These are phyloP conservation scores for Aradus depressus DNA, from an alignment of 2,888 invertebrate genomes.

Conservation along the genomic window DNA sequence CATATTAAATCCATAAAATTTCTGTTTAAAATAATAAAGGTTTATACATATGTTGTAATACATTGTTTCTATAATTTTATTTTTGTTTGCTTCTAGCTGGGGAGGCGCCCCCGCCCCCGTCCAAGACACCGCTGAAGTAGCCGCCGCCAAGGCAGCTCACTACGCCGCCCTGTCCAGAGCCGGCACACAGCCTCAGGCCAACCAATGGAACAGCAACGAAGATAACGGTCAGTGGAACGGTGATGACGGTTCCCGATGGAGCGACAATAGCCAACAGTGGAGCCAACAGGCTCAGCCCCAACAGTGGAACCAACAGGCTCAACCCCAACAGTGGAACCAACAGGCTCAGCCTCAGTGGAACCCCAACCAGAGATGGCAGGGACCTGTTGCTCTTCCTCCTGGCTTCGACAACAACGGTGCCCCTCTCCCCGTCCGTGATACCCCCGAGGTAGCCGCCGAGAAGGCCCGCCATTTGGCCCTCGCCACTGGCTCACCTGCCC, in stretches of 20 bases:
- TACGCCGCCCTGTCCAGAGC: conserved; percentile 28
- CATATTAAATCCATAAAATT: too few species aligned
- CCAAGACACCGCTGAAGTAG: conserved; percentile 29
- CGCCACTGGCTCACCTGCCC: conserved; percentile 19
- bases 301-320: conserved; percentile 16
- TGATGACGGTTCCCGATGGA: conserved; percentile 21
- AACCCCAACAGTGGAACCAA: conserved; percentile 14
- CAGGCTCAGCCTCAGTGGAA: conserved; percentile 9
- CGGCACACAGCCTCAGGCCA: too few species aligned
- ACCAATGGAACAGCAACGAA: background rate
- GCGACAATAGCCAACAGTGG: conserved; percentile 16
- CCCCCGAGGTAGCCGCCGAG: conserved; percentile 28
- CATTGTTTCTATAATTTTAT: background rate
- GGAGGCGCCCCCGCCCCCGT: conserved; percentile 9
- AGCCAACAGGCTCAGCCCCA: conserved; percentile 5
- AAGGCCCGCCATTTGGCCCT: conserved; percentile 25
- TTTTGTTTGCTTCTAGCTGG: conserved; percentile 6
- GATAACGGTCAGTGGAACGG: too few species aligned
- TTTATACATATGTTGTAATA: too few species aligned
- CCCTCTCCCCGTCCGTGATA: conserved; percentile 26
- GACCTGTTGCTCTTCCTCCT: conserved; percentile 25
- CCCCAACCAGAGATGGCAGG: conserved; percentile 16
- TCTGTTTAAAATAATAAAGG: too few species aligned
- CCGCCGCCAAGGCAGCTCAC: conserved; percentile 30
- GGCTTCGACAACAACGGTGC: conserved; percentile 25